These are phyloP conservation scores for Erebia epiphron DNA, from an alignment of 2,888 invertebrate species.

Conservation along the genomic window DNA sequence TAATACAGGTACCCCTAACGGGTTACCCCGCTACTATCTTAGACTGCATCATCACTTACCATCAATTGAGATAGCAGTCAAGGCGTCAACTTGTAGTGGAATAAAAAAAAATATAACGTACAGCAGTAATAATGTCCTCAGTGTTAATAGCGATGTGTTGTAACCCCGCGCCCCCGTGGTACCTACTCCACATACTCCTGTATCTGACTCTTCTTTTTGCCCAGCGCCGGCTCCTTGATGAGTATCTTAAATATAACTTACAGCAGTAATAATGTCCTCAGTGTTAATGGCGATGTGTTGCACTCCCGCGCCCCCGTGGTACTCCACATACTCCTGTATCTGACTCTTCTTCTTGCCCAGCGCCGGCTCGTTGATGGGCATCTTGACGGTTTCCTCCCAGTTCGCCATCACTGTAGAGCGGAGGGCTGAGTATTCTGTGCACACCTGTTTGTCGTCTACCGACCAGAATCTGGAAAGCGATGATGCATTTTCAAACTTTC, in stretches of 20 bases:
- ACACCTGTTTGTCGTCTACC: constrained; percentile 97
- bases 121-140: constrained; percentile 93
- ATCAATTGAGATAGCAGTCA: too few relatives aligned
- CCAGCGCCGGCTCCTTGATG: constrained; percentile 98
- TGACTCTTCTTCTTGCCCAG: constrained; percentile 97
- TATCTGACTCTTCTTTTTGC: constrained; percentile 98
- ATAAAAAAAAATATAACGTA: constrained; percentile 65
- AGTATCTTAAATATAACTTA: constrained; percentile 89
- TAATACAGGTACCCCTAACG: too few relatives aligned
- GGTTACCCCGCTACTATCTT: too few relatives aligned
- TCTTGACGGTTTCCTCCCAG: constrained; percentile 97
- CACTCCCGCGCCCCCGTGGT: constrained; percentile 98
- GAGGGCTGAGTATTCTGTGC: constrained; percentile 98
- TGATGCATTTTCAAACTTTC: too few relatives aligned
- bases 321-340: constrained; percentile 99
- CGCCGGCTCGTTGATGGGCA: constrained; percentile 99
- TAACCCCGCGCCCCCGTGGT: constrained; percentile 98
- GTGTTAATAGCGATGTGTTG: constrained; percentile 99
- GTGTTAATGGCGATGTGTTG: constrained; percentile 99
- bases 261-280: constrained; percentile 93
- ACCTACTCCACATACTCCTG: constrained; percentile 99
- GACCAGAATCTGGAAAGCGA: constrained; percentile 94
- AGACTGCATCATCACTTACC: too few relatives aligned
- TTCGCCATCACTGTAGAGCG: constrained; percentile 98
- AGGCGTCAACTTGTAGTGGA: too few relatives aligned